Conservation (phyloP, 2,113 vertebrate genomes). For the Paracanthobrama guichenoti region DNA sequence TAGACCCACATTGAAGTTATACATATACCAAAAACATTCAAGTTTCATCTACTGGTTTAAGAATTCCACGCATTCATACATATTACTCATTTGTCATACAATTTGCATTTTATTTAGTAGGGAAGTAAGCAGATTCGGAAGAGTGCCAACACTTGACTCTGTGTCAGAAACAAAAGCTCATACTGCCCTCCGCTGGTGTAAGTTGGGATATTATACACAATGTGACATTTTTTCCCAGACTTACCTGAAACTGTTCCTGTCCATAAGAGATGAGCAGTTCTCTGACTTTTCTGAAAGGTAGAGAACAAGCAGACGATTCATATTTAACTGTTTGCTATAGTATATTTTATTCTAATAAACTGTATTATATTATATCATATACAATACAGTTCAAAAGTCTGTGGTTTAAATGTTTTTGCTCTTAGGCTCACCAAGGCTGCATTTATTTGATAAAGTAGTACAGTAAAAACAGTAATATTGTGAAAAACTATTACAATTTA, state of each 20-base stretch:
- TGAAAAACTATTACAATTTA: neutral
- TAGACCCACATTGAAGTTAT: neutral
- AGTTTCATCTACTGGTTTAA: neutral
- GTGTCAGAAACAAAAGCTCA: neutral
- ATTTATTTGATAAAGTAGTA: neutral
- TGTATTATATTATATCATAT: too few relatives aligned
- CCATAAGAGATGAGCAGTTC: constrained; percentile 85
- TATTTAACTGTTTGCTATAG: too few relatives aligned
- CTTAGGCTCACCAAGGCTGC: neutral
- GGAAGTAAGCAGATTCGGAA: neutral
- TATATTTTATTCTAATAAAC: too few relatives aligned
- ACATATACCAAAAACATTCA: neutral
- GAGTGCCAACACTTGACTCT: neutral
- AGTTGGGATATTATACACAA: neutral
- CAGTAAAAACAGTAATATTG: neutral
- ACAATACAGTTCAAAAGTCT: neutral
- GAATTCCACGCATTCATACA: neutral
- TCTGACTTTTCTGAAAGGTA: constrained; percentile 73
- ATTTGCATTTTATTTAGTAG: neutral
- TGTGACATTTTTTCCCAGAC: neutral
- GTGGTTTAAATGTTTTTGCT: neutral
- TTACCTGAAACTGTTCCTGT: constrained; percentile 86
- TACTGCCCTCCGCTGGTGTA: constrained; percentile 31
- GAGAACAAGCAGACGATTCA: neutral
- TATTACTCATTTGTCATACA: neutral